Evolutionary conservation across 2,888 invertebrate genomes (phyloP).

Genomic region (Hylaea fasciaria): DNA sequence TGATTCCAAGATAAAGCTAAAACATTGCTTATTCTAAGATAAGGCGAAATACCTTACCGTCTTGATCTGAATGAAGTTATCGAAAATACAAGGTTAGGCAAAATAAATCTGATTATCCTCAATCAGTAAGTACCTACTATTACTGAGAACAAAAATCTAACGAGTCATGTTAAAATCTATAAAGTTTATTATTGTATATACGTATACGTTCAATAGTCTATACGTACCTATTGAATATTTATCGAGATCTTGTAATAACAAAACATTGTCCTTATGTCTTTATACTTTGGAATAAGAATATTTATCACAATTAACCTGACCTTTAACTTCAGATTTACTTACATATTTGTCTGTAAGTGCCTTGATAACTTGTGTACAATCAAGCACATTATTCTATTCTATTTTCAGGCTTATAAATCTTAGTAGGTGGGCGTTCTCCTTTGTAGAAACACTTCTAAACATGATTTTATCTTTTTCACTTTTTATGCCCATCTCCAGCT

Average conservation of each 20-base stretch:
- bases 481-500: slow-evolving; percentile 5
- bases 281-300: too few relatives aligned
- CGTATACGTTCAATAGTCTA: too few relatives aligned
- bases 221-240: too few relatives aligned
- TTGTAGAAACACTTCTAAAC: background rate
- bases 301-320: too few relatives aligned
- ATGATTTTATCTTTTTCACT: background rate
- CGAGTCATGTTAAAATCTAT: background rate
- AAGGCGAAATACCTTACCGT: background rate
- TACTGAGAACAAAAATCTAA: slow-evolving; percentile 1
- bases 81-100: slow-evolving; percentile 6
- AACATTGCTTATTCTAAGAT: background rate
- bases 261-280: too few relatives aligned
- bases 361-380: too few relatives aligned
- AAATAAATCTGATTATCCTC: slow-evolving; percentile 13
- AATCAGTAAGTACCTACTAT: background rate
- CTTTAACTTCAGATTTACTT: too few relatives aligned
- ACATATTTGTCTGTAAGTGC: too few relatives aligned
- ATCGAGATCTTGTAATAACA: too few relatives aligned
- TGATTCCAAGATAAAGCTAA: slow-evolving; percentile 1
- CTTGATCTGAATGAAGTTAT: background rate
- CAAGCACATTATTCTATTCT: too few relatives aligned
- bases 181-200: too few relatives aligned
- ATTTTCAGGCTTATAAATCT: too few relatives aligned
- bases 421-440: background rate